Evolutionary conservation across 30 jellyfish, hydroid and myxozoan species (phyloP).

Genomic region (Hydractinia symbiolongicarpus): DNA sequence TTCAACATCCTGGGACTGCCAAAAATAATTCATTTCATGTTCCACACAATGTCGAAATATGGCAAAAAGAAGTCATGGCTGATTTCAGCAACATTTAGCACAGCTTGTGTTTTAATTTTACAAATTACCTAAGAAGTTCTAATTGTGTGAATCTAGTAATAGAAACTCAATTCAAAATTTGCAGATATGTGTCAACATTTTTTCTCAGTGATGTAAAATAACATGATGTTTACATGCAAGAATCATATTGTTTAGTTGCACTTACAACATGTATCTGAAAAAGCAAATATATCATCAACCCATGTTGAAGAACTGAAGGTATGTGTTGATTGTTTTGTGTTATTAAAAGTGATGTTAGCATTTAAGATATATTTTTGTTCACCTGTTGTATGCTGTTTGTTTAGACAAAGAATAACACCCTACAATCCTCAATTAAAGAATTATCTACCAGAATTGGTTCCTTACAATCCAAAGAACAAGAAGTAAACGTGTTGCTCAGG

Average conservation of each 20-base stretch:
- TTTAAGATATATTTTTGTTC: neutral
- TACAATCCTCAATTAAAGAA: slow-evolving; percentile 82
- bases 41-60: no score
- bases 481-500: slow-evolving; percentile 47
- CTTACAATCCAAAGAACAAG: slow-evolving; percentile 80
- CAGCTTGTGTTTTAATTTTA: no score
- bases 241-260: slow-evolving; percentile 38
- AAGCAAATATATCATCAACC: slow-evolving; percentile 52
- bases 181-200: no score
- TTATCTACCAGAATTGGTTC: slow-evolving; percentile 76
- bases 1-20: no score
- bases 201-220: no score
- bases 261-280: slow-evolving; percentile 60
- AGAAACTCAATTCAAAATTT: no score
- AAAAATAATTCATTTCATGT: no score
- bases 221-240: no score
- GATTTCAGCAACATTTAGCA: no score
- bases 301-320: slow-evolving; percentile 74
- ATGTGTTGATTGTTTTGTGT: neutral
- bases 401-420: slow-evolving; percentile 68
- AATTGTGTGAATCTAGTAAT: no score
- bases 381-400: neutral
- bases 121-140: no score
- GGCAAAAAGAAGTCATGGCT: no score
- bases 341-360: neutral